Evolutionary conservation across 2,888 invertebrate genomes (phyloP), one percentile per base, ranked within the genome.

Genomic region (Chrysolina oricalcia): DNA sequence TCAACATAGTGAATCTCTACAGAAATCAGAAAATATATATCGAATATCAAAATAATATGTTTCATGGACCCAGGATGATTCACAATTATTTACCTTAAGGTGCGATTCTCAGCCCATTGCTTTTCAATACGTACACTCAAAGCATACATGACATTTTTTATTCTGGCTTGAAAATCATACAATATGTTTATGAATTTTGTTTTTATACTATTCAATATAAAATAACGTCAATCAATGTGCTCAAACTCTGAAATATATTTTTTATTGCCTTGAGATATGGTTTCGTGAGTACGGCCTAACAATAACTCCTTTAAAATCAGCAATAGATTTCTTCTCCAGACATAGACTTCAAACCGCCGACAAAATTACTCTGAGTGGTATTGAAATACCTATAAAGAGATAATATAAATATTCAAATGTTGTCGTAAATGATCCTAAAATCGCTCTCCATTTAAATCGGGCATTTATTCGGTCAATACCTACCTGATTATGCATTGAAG

Each of bases 111-210:
- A n/a, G n/a, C n/a, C n/a, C n/a, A n/a, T n/a, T n/a, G n/a, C n/a
- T n/a, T n/a, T n/a, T n/a, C n/a, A n/a, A n/a, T n/a, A n/a, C n/a
- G n/a, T n/a, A n/a, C n/a, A n/a, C n/a, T n/a, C n/a, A n/a, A n/a
- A n/a, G n/a, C n/a, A n/a, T n/a, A n/a, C n/a, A n/a, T n/a, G n/a
- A n/a, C n/a, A n/a, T n/a, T n/a, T n/a, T n/a, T n/a, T n/a, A n/a
- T n/a, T n/a, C n/a, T n/a, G n/a, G n/a, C n/a, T n/a, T n/a, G n/a
- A n/a, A n/a, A n/a, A n/a, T n/a, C n/a, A n/a, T n/a, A n/a, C n/a
- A n/a, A n/a, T n/a, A n/a, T n/a, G 40, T n/a, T 15, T 53, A 53
- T 56, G 68, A 69, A n/a, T 69, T 69, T 40, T 56, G 68, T 48
- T 35, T 53, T 35, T 69, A 53, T 19, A 19, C 56, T 17, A 69